A percentile compares a stretch with the other conserved stretches of the same genome.
Evolutionary conservation across 2,888 invertebrate genomes (phyloP).

Genomic region (Mechanitis mazaeus): DNA sequence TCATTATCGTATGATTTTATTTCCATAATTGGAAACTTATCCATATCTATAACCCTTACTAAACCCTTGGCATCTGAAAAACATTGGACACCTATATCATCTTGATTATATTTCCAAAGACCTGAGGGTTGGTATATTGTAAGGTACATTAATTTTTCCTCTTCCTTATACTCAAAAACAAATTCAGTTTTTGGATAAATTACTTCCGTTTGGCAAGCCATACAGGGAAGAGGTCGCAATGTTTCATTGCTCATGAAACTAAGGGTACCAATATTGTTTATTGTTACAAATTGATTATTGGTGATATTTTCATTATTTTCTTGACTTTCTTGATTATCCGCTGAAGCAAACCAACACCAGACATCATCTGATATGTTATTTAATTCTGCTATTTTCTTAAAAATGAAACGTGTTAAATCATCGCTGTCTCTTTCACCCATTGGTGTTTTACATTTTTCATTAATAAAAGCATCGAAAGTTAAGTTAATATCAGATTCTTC

Average conservation of each 20-base stretch:
- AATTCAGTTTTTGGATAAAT: conserved; percentile 50
- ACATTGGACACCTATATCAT: conserved; percentile 74
- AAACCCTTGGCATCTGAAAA: conserved; percentile 78
- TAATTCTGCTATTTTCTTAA: conserved; percentile 50
- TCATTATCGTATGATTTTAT: conserved; percentile 22
- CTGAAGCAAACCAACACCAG: conserved; percentile 59
- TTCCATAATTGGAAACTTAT: conserved; percentile 46
- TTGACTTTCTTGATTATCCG: conserved; percentile 3
- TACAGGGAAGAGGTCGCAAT: conserved; percentile 43
- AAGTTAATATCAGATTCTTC: conserved; percentile 45
- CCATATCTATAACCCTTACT: conserved; percentile 61
- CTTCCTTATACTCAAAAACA: conserved; percentile 50
- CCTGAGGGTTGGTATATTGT: conserved; percentile 75
- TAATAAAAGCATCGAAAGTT: conserved; percentile 45
- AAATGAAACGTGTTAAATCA: conserved; percentile 50
- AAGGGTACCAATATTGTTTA: conserved; percentile 51
- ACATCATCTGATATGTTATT: conserved; percentile 37
- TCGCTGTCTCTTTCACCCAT: conserved; percentile 41
- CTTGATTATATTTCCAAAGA: conserved; percentile 65
- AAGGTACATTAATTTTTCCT: conserved; percentile 55
- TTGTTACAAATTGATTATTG: conserved; percentile 38
- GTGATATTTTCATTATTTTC: conserved; percentile 9
- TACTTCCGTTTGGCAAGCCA: conserved; percentile 59
- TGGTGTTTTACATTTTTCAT: conserved; percentile 46
- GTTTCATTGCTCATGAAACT: conserved; percentile 38